Percentiles rank a stretch among this genome's conserved stretches.
Evolutionary conservation across 2,113 vertebrate genomes (phyloP).

Genomic region (Alethe diademata): DNA sequence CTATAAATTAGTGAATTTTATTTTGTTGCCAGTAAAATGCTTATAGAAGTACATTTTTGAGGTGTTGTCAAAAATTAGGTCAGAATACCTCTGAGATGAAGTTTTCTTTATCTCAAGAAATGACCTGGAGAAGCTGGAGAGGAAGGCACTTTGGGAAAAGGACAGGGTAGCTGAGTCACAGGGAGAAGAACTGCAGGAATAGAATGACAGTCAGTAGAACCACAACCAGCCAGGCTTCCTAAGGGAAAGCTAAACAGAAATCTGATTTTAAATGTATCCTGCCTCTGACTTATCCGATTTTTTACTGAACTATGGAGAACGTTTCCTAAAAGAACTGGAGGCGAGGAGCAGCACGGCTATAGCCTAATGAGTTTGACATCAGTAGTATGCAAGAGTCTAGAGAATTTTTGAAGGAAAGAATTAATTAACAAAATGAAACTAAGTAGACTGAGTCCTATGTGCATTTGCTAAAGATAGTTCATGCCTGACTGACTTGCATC

Average conservation of each 20-base stretch:
- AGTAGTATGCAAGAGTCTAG: not conserved
- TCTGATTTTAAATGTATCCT: not conserved
- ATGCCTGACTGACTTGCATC: not conserved
- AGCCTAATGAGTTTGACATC: slow-evolving; percentile 8
- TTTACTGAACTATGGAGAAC: not conserved
- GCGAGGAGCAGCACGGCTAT: not conserved
- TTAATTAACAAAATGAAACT: slow-evolving; percentile 33
- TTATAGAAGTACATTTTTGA: not conserved
- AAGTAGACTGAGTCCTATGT: not conserved
- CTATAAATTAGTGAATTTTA: not conserved
- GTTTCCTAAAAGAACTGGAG: not conserved
- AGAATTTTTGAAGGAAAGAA: slow-evolving; percentile 1
- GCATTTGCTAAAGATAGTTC: not conserved
- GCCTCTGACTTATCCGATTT: not conserved
- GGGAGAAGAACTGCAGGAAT: not conserved
- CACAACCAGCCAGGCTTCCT: not conserved
- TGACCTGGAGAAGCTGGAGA: not conserved
- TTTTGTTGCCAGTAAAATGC: not conserved
- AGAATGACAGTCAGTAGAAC: not conserved
- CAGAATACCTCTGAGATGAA: not conserved
- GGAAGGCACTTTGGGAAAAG: not conserved
- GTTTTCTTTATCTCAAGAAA: not conserved
- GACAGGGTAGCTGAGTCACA: not conserved
- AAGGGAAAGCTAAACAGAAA: not conserved
- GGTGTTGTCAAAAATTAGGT: not conserved